Evolutionary conservation across 92 coral and sea anemone genomes (phyloP), one percentile per base, ranked within the genome.

Genomic region (Porites evermanni): DNA sequence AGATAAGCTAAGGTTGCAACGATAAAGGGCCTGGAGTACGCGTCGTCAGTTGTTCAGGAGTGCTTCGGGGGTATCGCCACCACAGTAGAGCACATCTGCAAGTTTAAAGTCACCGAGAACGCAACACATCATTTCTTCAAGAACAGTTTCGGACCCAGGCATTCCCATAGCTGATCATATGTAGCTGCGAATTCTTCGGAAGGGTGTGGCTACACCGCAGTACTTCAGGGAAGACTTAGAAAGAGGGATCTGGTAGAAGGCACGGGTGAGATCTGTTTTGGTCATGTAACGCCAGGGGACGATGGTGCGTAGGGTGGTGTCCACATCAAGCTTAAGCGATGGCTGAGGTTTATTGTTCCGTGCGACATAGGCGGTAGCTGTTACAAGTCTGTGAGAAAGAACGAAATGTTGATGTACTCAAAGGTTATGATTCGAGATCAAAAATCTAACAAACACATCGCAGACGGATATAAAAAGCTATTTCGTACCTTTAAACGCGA

Each of bases 201-300:
- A 87, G 8, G 83, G 93, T 44, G 90, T 80, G 69, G 80, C 84
- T 10, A 78, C 67, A 21, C 87, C 63, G 53, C 74, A 73, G 32
- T 29, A 29, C 32, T 29, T 29, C 32, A 29, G 32, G 2, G 32
- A 29, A 29, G 32, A 29, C 32, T 24, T 82, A 65, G 83, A 88
- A 6, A 83, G 71, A 1, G 92, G 92, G 8, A 89, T 89, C 88
- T 89, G 92, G 29, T 86, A 84, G 79, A 84, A 89, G 89, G 89
- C 90, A 14, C 79, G 77, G 2, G 89, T 83, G 58, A 88, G 77
- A 77, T 88, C 89, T 8, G 89, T 18, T 53, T 59, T 67, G 20
- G 78, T 89, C n/a, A 89, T 76, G 68, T 67, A 79, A 70, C 32
- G 71, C 93, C 90, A 85, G 17, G 78, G 85, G 4, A 84, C 89